phyloP scores from a whole-genome alignment of 2,113 vertebrate genomes.

The Actinemys pallida region DNA sequence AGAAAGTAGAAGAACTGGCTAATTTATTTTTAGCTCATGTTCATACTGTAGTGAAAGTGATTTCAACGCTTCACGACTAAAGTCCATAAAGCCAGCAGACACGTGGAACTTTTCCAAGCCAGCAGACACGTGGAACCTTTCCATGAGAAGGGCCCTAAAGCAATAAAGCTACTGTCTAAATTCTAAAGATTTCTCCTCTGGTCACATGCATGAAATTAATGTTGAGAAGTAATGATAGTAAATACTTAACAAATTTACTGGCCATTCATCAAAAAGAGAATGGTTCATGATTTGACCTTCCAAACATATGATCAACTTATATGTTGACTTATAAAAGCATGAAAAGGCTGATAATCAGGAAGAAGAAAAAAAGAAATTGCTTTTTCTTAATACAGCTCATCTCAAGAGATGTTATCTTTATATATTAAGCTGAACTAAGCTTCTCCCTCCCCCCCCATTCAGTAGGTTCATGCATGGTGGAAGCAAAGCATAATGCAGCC shows the following conservation, averaged over 20 bases:
- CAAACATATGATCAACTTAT: background rate
- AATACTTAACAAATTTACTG: background rate
- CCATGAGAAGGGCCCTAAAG: background rate
- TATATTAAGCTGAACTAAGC: background rate
- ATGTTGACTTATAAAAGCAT: background rate
- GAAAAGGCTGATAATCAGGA: background rate
- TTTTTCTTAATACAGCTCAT: background rate
- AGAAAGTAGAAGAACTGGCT: background rate
- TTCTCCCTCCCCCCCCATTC: background rate
- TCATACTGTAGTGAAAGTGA: background rate
- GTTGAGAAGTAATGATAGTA: background rate
- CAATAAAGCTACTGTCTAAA: background rate
- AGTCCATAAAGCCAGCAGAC: background rate
- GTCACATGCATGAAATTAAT: background rate
- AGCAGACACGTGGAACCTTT: background rate
- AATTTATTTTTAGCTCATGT: background rate
- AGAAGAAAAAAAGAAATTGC: background rate
- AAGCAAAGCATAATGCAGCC: background rate
- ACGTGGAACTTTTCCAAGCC: background rate
- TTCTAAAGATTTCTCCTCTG: background rate
- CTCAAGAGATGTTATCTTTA: background rate
- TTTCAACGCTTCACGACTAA: background rate
- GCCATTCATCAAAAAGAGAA: background rate
- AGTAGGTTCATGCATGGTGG: background rate
- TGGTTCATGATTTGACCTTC: background rate